Base-by-base conservation (phyloP, 1,140 invertebrate species). In the Pissodes strobi region DNA sequence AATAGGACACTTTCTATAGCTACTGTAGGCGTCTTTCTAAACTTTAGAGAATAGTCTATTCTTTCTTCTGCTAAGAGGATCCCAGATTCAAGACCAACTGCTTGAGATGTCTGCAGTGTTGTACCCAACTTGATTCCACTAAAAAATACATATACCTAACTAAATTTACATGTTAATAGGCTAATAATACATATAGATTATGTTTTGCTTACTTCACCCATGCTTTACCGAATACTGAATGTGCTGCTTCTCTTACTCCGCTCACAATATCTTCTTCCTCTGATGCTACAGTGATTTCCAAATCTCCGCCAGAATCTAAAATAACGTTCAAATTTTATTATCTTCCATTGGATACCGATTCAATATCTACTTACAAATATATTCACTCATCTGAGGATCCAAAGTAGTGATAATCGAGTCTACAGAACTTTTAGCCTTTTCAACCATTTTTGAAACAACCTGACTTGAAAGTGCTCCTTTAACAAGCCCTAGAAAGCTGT, bases 301-400 rank as follows among this genome's bases (percentile, higher is more conserved):
- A 78, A 78, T 91, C 90, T 43, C 90, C 90, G 27, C 90, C 89
- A 72, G 88, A 89, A 82, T 88, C 90, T 92, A 75, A 68, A 82
- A 84, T 66, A 76, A 41, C n/a, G n/a, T n/a, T n/a, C n/a, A n/a
- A n/a, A n/a, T n/a, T n/a, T n/a, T n/a, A n/a, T n/a, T 1, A 13
- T 10, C 1, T 10, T n/a, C 1, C 6, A 5, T 13, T 39, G 5
- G 5, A 1, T 39, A n/a, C 2, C 9, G n/a, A 39, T 39, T 39
- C n/a, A 39, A 10, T 5, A 39, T 12, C 22, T 52, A 62, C 68
- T 85, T 83, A 94, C 91, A 86, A 66, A 93, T 87, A 76, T 91
- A 89, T 80, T 93, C 90, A 75, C 88, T 90, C 92, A 95, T 94
- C 77, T 93, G 91, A 15, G 92, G 92, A 79, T 95, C 92, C 8